Percentiles rank a stretch among this genome's conserved stretches.
Conservation (phyloP, 1,140 invertebrate genomes). For the Cylas formicarius region DNA sequence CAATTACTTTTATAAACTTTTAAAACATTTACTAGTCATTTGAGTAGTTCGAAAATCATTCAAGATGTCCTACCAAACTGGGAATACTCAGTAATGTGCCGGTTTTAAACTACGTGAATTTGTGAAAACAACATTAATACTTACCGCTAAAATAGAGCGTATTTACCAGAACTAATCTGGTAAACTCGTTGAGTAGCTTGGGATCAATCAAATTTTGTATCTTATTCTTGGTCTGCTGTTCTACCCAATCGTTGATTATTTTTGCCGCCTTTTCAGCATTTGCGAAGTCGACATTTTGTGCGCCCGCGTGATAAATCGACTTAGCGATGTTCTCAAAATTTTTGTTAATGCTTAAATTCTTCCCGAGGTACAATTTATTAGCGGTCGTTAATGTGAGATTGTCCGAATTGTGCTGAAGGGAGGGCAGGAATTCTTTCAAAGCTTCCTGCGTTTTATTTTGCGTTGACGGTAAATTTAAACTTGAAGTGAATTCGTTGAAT, state of each 20-base stretch:
- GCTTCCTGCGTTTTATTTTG: conserved; percentile 10
- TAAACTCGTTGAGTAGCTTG: conserved; percentile 47
- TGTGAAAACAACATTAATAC: conserved; percentile 48
- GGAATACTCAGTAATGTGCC: too few relatives aligned
- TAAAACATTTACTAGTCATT: too few relatives aligned
- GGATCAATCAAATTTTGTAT: conserved; percentile 57
- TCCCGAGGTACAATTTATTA: too few relatives aligned
- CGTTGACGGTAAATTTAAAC: conserved; percentile 11
- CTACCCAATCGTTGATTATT: conserved; percentile 63
- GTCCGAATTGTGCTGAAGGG: too few relatives aligned
- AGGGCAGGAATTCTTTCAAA: too few relatives aligned
- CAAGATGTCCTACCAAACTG: too few relatives aligned
- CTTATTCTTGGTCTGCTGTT: conserved; percentile 59
- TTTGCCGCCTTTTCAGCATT: conserved; percentile 36
- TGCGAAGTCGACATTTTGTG: conserved; percentile 49
- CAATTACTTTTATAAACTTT: too few relatives aligned
- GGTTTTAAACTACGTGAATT: too few relatives aligned
- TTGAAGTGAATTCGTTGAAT: conserved; percentile 8
- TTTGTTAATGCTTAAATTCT: too few relatives aligned
- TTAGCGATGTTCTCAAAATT: too few relatives aligned
- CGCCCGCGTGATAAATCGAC: conserved; percentile 36
- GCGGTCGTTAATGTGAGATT: too few relatives aligned
- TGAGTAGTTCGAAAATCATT: too few relatives aligned
- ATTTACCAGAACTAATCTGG: conserved; percentile 64
- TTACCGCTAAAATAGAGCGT: conserved; percentile 72